phyloP scores from a whole-genome alignment of 2,888 invertebrate genomes.

The Thyatira batis region DNA sequence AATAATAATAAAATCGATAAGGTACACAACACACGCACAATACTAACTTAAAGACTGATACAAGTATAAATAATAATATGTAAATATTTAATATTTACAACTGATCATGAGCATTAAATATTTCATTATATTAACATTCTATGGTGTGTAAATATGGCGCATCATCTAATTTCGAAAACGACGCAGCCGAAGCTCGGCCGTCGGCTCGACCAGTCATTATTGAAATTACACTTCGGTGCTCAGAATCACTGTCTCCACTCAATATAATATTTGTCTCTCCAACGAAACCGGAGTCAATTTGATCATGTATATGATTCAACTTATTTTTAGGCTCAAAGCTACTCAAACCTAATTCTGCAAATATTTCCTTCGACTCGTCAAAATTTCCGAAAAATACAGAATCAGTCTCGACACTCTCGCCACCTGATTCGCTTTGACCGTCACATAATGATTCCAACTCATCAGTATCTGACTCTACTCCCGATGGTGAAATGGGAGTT shows the following conservation, averaged over 20 bases:
- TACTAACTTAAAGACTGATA: neutral
- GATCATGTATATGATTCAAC: slow-evolving; percentile 51
- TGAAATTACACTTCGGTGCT: slow-evolving; percentile 76
- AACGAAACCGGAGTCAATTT: slow-evolving; percentile 74
- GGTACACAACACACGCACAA: neutral
- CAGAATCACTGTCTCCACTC: slow-evolving; percentile 77
- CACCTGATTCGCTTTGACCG: slow-evolving; percentile 92
- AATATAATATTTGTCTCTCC: slow-evolving; percentile 75
- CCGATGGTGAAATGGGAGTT: slow-evolving; percentile 46
- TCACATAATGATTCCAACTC: slow-evolving; percentile 90
- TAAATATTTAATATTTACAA: slow-evolving; percentile 28
- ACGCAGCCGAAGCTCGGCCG: slow-evolving; percentile 59
- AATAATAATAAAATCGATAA: neutral
- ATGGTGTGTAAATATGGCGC: slow-evolving; percentile 65
- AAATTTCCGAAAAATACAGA: slow-evolving; percentile 92
- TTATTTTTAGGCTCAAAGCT: slow-evolving; percentile 53
- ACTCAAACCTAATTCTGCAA: slow-evolving; percentile 62
- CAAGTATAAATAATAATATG: no score
- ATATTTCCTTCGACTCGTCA: slow-evolving; percentile 70
- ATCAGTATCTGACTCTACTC: slow-evolving; percentile 83
- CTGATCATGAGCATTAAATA: slow-evolving; percentile 14
- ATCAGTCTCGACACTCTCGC: slow-evolving; percentile 93
- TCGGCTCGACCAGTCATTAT: slow-evolving; percentile 70
- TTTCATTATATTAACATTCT: slow-evolving; percentile 50
- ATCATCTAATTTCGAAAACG: slow-evolving; percentile 62